Base-by-base conservation (phyloP, 2,888 invertebrate species). In the Epistrophella euchroma region DNA sequence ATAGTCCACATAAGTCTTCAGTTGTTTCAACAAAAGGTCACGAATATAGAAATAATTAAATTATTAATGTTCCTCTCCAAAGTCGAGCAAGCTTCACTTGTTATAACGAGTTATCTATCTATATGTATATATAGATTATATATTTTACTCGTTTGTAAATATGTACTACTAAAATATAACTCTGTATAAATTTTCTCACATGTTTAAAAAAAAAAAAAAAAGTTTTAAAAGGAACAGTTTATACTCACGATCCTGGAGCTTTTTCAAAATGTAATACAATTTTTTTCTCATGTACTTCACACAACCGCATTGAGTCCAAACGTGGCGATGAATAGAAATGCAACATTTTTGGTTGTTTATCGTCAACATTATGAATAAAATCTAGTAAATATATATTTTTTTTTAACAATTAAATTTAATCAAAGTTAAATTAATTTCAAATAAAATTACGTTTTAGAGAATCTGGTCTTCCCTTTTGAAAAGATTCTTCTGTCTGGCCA, bases 381-480 rank as follows among this genome's bases (percentile, higher is more conserved):
- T 88, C 92, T 92, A 47, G 50, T 88, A 78, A 19, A 22, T 64
- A 5, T 32, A 5, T 7, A 5, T 32, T 0, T 32, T 25, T 28
- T 22, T 19, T n/a, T 11, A 4, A 28, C n/a, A n/a, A n/a, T n/a
- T n/a, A n/a, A n/a, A n/a, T n/a, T 17, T 5, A 58, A 17, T 11
- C 2, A 25, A 13, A 19, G 9, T n/a, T 4, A 25, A 5, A 4
- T 2, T 22, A 22, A n/a, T 10, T 6, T 11, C 32, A 56, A 2
- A 17, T 0, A 7, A 50, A 25, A 2, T 56, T 43, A 96, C 96
- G 94, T 90, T 95, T 94, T 5, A 96, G 93, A 75, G 95, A 94
- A 89, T 97, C 97, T 25, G 93, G 93, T 37, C 97, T 93, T 0
- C 97, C 97, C 70, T 94, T 93, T 0, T 90, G 90, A 89, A 96